These are phyloP conservation scores for Rhinopomastus cyanomelas DNA, from an alignment of 2,113 vertebrate genomes.

Conservation along the genomic window DNA sequence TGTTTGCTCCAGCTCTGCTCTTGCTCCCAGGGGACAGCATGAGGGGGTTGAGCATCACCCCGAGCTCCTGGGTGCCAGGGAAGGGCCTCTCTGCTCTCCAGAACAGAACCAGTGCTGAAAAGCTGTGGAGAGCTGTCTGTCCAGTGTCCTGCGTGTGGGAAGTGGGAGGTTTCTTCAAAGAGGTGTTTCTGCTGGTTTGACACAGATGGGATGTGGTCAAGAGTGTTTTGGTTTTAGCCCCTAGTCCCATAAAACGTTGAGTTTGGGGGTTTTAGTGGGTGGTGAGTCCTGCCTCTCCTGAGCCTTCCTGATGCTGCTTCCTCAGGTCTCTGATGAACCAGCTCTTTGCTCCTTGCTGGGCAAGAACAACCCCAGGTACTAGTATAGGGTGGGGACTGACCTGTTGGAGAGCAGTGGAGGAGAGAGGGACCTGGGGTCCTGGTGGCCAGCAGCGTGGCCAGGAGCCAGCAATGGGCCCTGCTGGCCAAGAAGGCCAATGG, in stretches of 20 bases:
- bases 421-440: no score
- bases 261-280: rapidly evolving
- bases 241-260: not conserved
- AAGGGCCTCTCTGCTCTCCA: not conserved
- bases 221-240: not conserved
- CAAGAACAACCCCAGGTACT: no score
- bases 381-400: no score
- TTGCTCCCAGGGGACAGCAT: not conserved
- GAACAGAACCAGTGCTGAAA: not conserved
- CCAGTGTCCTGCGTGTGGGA: not conserved
- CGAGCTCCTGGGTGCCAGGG: not conserved
- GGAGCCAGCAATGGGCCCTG: no score
- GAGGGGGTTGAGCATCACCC: not conserved
- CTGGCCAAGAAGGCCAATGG: no score
- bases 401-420: no score
- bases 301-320: rapidly evolving
- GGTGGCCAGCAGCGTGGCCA: no score
- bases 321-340: not conserved
- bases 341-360: no score
- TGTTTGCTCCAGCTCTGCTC: not conserved
- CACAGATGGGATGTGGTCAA: not conserved
- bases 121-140: not conserved
- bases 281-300: rapidly evolving
- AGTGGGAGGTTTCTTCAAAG: not conserved
- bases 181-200: rapidly evolving